Base-by-base conservation (phyloP, 2,888 invertebrate species). In the Lottia gigantea region DNA sequence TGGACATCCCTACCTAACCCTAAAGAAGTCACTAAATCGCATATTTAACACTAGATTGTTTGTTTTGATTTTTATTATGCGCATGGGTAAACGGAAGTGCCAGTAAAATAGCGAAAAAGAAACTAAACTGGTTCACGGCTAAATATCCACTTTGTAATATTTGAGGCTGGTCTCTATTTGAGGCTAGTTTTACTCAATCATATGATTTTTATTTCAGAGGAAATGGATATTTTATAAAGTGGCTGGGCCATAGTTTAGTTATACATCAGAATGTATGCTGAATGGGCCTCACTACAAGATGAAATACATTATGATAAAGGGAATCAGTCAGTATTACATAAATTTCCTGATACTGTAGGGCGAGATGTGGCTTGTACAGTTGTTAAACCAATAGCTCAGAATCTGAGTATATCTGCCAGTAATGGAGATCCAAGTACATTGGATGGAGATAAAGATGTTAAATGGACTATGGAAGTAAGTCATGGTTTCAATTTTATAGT, bases 301-400 rank as follows among this genome's bases (percentile, higher is more conserved):
- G 86, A 86, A 67, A 85, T 88, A 67, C 88, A 88, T 79, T 84
- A 83, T 73, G 87, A 89, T 76, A 83, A 85, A 47, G 85, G 84
- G 40, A 85, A 87, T 73, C 80, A 83, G 74, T 89, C 89, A 76
- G 95, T 96, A 46, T 90, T 96, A 67, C 93, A 94, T 69, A 94
- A 93, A 76, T 94, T 95, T 83, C 92, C 92, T 1, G 88, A 91
- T 40, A 89, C 90, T 49, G 93, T 94, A 6, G 95, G 95, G 16
- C 92, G 92, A 79, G 95, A 95, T 83, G 95, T 96, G 11, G 94
- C 95, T 16, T 89, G 94, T 46, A 93, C 93, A 1, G 93, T 95
- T 16, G 94, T 95, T 61, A 92, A 92, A 80, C 94, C 94, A 83
- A 91, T 98, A 8, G 92, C 93, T 6, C 89, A 91, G 46, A 93